Evolutionary conservation across 2,797 vertebrate species (phyloP).

Genomic region (Ambastaia sidthimunki): DNA sequence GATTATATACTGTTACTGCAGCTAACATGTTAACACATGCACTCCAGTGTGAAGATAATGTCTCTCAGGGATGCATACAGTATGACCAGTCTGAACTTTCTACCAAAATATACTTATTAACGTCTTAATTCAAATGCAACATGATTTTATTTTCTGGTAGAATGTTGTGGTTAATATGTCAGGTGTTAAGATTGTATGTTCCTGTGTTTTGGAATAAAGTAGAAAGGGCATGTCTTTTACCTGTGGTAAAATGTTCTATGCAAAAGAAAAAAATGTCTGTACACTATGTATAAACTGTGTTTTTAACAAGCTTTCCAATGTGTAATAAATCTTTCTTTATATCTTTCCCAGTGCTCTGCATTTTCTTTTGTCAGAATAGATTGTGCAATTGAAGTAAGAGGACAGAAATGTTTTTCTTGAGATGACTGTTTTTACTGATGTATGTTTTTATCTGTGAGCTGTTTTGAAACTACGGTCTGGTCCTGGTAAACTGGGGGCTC

Average conservation of each 20-base stretch:
- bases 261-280: slow-evolving; percentile 15
- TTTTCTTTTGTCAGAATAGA: neutral
- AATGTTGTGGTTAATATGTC: slow-evolving; percentile 24
- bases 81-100: slow-evolving; percentile 10
- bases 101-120: slow-evolving; percentile 38
- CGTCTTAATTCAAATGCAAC: slow-evolving; percentile 8
- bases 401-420: neutral
- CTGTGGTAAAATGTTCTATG: slow-evolving; percentile 37
- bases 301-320: slow-evolving; percentile 22
- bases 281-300: slow-evolving; percentile 26
- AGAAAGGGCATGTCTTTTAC: slow-evolving; percentile 24
- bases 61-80: slow-evolving; percentile 39
- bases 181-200: neutral
- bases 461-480: neutral
- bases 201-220: slow-evolving; percentile 26
- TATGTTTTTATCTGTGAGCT: neutral
- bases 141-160: slow-evolving; percentile 5
- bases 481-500: neutral
- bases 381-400: neutral
- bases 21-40: slow-evolving; percentile 10
- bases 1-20: neutral
- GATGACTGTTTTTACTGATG: slow-evolving; percentile 1
- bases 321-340: slow-evolving; percentile 47
- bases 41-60: slow-evolving; percentile 16
- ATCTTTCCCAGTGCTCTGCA: neutral